Conservation (phyloP, 2,888 invertebrate species). For the Eucera pruinosa region DNA sequence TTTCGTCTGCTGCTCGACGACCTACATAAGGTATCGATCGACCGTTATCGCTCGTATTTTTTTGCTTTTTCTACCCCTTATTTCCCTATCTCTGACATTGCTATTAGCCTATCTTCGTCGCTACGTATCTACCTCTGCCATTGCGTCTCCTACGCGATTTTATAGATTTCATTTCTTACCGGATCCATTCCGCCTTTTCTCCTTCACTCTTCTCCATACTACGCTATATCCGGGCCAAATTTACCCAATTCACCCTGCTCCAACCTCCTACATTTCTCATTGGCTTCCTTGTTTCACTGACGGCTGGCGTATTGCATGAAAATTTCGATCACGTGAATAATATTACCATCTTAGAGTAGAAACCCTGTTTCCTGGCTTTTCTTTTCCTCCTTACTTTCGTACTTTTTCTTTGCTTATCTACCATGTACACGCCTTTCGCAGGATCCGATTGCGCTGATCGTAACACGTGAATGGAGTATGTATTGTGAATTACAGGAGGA, state of each 20-base stretch:
- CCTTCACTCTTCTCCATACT: too few species aligned
- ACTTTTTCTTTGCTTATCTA: neutral
- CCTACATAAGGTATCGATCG: constrained; percentile 56
- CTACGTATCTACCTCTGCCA: constrained; percentile 41
- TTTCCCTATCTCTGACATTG: constrained; percentile 58
- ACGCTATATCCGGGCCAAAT: constrained; percentile 38
- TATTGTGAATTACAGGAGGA: neutral
- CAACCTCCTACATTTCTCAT: neutral
- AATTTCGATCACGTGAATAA: constrained; percentile 44
- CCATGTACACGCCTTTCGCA: neutral
- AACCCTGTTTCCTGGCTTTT: neutral
- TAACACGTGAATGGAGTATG: neutral
- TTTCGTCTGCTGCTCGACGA: constrained; percentile 32
- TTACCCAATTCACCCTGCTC: too few species aligned
- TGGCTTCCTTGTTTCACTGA: constrained; percentile 29
- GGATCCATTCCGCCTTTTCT: constrained; percentile 28
- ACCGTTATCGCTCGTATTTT: constrained; percentile 55
- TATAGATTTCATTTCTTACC: constrained; percentile 58
- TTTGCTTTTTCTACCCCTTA: constrained; percentile 43
- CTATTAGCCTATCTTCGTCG: constrained; percentile 57
- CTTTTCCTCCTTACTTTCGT: too few species aligned
- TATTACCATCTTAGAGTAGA: constrained; percentile 35
- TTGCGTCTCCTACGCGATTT: constrained; percentile 38
- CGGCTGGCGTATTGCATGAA: constrained; percentile 16
- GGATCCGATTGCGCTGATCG: constrained; percentile 25